Conservation (phyloP, 2,888 invertebrate species). For the Periphyllus acericola region DNA sequence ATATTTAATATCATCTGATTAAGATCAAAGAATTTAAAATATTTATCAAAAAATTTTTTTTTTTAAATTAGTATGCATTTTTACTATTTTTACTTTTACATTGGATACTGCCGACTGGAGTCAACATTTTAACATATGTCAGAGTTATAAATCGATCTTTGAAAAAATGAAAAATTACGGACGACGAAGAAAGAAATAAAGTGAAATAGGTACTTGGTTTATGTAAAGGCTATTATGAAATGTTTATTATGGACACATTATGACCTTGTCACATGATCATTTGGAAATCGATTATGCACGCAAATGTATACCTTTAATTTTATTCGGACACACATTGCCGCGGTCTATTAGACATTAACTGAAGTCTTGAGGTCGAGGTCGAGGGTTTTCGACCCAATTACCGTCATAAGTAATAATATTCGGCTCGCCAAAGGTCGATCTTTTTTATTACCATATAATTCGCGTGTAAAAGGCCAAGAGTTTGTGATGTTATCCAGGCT, state of each 20-base stretch:
- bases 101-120: too few relatives aligned
- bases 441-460: slow-evolving; percentile 54
- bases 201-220: too few relatives aligned
- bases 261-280: slow-evolving; percentile 47
- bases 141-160: too few relatives aligned
- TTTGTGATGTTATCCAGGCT: slow-evolving; percentile 42
- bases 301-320: slow-evolving; percentile 41
- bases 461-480: slow-evolving; percentile 29
- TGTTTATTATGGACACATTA: slow-evolving; percentile 30
- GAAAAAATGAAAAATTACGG: too few relatives aligned
- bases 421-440: slow-evolving; percentile 40
- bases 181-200: too few relatives aligned
- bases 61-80: too few relatives aligned
- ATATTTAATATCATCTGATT: too few relatives aligned
- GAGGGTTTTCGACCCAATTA: slow-evolving; percentile 50
- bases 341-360: slow-evolving; percentile 38
- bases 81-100: too few relatives aligned
- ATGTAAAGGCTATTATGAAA: slow-evolving; percentile 1
- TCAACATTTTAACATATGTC: too few relatives aligned
- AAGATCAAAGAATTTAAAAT: too few relatives aligned
- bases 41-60: too few relatives aligned
- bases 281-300: slow-evolving; percentile 57
- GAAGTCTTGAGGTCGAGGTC: slow-evolving; percentile 56
- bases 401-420: slow-evolving; percentile 22
- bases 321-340: slow-evolving; percentile 37